Conservation (phyloP, 2,888 invertebrate species). For the Drosophila robusta region DNA sequence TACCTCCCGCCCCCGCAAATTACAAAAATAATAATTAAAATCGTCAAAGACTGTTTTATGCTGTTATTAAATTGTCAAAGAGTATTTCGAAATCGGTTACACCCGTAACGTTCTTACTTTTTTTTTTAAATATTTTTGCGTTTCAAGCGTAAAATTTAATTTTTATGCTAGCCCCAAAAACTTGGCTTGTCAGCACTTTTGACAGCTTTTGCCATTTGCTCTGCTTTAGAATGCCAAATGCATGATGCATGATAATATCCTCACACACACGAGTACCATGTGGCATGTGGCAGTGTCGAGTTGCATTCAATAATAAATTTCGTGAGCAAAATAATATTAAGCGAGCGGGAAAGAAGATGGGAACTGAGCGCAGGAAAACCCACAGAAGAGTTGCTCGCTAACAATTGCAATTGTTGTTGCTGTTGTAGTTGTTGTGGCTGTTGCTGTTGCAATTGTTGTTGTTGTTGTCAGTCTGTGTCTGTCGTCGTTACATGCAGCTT, state of each 20-base stretch:
- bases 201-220: conserved; percentile 47
- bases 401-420: conserved; percentile 16
- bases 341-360: conserved; percentile 3
- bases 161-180: conserved; percentile 13
- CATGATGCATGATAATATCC: conserved; percentile 29
- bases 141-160: conserved; percentile 1
- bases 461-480: conserved; percentile 36
- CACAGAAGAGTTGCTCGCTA: conserved; percentile 26
- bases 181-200: conserved; percentile 45
- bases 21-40: too few relatives aligned
- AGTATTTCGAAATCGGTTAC: too few relatives aligned
- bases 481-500: conserved; percentile 60
- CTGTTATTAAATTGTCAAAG: too few relatives aligned
- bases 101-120: not conserved
- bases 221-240: conserved; percentile 39
- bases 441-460: conserved; percentile 6
- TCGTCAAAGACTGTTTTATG: too few relatives aligned
- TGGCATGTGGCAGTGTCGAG: conserved; percentile 38
- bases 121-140: conserved; percentile 2
- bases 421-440: conserved; percentile 3
- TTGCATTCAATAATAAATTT: conserved; percentile 57
- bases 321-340: conserved; percentile 57
- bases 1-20: too few relatives aligned
- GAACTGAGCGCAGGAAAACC: conserved; percentile 9
- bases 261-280: not conserved